Percentiles rank a stretch among this genome's conserved stretches.
phyloP scores from a whole-genome alignment of 2,888 invertebrate genomes.

The Parochlus steinenii region DNA sequence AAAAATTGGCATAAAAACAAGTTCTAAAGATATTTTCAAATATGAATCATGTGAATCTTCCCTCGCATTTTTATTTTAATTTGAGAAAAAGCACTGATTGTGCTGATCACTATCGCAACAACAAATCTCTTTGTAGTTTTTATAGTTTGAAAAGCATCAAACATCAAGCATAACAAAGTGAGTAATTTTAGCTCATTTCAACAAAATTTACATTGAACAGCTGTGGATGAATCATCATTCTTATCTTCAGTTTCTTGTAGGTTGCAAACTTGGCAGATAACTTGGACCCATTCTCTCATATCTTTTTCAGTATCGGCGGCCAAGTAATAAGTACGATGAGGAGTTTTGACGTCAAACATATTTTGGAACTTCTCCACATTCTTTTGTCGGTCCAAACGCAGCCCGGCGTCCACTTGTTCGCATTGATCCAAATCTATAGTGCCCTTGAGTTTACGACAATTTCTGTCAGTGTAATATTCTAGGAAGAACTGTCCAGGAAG shows the following conservation, averaged over 20 bases:
- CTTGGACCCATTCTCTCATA: slow-evolving; percentile 92
- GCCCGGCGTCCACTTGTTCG: slow-evolving; percentile 81
- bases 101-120: slow-evolving; percentile 9
- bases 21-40: too few species aligned
- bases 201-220: slow-evolving; percentile 25
- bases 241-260: slow-evolving; percentile 50
- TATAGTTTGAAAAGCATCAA: slow-evolving; percentile 2
- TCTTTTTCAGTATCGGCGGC: slow-evolving; percentile 83
- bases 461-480: slow-evolving; percentile 82
- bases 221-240: slow-evolving; percentile 27
- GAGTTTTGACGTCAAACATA: slow-evolving; percentile 81
- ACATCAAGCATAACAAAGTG: not conserved
- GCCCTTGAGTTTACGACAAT: slow-evolving; percentile 71
- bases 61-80: too few species aligned
- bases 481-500: slow-evolving; percentile 86
- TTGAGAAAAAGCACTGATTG: not conserved
- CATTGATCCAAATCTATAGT: slow-evolving; percentile 89
- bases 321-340: slow-evolving; percentile 76
- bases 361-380: slow-evolving; percentile 56
- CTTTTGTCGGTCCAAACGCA: slow-evolving; percentile 60
- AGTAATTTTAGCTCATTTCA: slow-evolving; percentile 9
- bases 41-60: too few species aligned
- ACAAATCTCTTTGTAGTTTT: not conserved
- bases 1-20: too few species aligned
- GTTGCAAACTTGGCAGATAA: slow-evolving; percentile 83